Conservation (phyloP, 2,888 invertebrate genomes). For the Caenorhabditis zanzibari region DNA sequence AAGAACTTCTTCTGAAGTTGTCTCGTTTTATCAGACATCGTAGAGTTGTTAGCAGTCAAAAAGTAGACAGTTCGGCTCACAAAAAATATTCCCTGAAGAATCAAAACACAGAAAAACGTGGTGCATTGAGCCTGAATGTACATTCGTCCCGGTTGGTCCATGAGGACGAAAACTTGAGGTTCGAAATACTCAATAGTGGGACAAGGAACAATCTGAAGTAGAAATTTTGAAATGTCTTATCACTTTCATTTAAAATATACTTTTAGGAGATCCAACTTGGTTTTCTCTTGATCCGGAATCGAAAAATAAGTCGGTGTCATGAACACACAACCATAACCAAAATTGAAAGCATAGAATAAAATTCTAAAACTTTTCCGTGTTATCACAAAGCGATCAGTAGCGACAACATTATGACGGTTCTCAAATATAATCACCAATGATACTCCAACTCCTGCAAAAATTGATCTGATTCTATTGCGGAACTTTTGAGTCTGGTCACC, state of each 20-base stretch:
- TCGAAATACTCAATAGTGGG: constrained; percentile 42
- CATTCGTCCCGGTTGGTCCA: constrained; percentile 12
- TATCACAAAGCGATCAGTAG: constrained; percentile 5
- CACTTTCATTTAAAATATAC: too few species aligned
- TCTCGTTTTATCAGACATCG: constrained; percentile 26
- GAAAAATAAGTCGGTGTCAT: constrained; percentile 39
- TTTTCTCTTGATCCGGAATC: constrained; percentile 33
- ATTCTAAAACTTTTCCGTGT: constrained; percentile 12
- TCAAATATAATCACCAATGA: constrained; percentile 44
- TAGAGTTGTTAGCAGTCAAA: constrained; percentile 14
- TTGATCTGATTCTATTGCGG: not conserved
- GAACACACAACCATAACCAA: constrained; percentile 24
- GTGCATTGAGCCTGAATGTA: constrained; percentile 32
- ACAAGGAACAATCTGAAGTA: constrained; percentile 39
- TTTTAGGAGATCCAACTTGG: constrained; percentile 18
- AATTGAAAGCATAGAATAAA: constrained; percentile 22
- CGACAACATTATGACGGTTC: constrained; percentile 42
- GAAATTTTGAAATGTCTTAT: not conserved
- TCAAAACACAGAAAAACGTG: constrained; percentile 37
- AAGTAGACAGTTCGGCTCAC: constrained; percentile 37
- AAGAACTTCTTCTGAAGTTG: constrained; percentile 49
- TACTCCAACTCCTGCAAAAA: constrained; percentile 20
- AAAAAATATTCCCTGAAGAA: constrained; percentile 16
- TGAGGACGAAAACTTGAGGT: constrained; percentile 30
- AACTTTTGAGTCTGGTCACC: not conserved